A percentile compares a stretch with the other conserved stretches of the same genome.
Conservation (phyloP, 2,113 vertebrate species). For the Suncus etruscus region DNA sequence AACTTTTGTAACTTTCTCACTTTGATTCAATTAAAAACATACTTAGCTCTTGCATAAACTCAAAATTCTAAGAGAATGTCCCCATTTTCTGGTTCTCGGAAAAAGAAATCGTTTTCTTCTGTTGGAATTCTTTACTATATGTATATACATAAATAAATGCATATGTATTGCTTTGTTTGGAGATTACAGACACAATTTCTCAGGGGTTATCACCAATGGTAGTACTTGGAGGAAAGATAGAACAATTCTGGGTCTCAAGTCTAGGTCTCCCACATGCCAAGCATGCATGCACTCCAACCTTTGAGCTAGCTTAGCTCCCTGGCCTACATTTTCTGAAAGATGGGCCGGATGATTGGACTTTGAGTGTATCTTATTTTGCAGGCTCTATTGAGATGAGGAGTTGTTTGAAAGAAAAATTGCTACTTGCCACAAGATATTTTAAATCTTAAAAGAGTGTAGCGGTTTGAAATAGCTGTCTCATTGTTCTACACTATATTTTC, state of each 20-base stretch:
- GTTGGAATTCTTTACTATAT: background rate
- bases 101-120: background rate
- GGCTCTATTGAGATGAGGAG: background rate
- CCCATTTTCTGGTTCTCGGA: background rate
- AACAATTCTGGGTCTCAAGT: no score
- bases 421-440: background rate
- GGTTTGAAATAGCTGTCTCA: background rate
- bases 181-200: no score
- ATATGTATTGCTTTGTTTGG: no score
- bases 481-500: background rate
- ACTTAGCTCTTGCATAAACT: background rate
- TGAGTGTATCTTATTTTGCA: background rate
- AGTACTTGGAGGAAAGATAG: no score
- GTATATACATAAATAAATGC: no score
- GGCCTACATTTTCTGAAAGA: background rate
- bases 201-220: no score
- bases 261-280: background rate
- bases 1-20: no score
- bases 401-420: conserved; percentile 35
- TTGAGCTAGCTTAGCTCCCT: background rate
- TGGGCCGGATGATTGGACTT: background rate
- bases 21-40: no score
- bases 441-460: background rate
- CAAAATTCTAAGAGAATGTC: background rate
- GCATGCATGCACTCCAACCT: no score